phyloP scores from a whole-genome alignment of 1,140 invertebrate genomes.

The Trichogramma pretiosum region DNA sequence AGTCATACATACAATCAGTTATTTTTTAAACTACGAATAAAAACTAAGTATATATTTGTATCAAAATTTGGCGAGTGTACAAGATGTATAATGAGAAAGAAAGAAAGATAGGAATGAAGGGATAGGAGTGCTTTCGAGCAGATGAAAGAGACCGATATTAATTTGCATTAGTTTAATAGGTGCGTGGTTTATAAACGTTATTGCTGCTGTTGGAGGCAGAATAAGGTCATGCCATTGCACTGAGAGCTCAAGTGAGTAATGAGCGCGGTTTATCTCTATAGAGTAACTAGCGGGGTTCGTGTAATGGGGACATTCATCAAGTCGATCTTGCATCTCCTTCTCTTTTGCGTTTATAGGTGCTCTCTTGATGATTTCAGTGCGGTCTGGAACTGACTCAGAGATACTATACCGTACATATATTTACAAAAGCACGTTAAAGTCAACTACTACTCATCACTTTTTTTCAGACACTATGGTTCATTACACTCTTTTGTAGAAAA shows the following conservation, averaged over 20 bases:
- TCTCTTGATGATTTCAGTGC: conserved; percentile 30
- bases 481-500: too few species aligned
- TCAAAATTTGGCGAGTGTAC: too few species aligned
- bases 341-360: not conserved
- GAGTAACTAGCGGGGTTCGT: conserved; percentile 44
- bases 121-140: conserved; percentile 23
- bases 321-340: conserved; percentile 27
- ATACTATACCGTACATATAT: too few species aligned
- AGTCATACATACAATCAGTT: too few species aligned
- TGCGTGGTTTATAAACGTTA: conserved; percentile 8
- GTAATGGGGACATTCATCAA: conserved; percentile 45
- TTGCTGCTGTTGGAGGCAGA: conserved; percentile 18
- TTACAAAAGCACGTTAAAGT: too few species aligned
- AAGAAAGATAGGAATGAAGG: not conserved
- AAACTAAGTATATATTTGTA: too few species aligned
- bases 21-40: too few species aligned
- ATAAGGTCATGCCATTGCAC: conserved; percentile 44
- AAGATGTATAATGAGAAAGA: too few species aligned
- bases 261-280: conserved; percentile 42
- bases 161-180: conserved; percentile 41
- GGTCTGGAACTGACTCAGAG: too few species aligned
- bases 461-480: too few species aligned
- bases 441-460: too few species aligned
- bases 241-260: conserved; percentile 40
- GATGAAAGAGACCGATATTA: conserved; percentile 36